Base-by-base conservation (phyloP, 2,888 invertebrate species). In the Miltochrista miniata region DNA sequence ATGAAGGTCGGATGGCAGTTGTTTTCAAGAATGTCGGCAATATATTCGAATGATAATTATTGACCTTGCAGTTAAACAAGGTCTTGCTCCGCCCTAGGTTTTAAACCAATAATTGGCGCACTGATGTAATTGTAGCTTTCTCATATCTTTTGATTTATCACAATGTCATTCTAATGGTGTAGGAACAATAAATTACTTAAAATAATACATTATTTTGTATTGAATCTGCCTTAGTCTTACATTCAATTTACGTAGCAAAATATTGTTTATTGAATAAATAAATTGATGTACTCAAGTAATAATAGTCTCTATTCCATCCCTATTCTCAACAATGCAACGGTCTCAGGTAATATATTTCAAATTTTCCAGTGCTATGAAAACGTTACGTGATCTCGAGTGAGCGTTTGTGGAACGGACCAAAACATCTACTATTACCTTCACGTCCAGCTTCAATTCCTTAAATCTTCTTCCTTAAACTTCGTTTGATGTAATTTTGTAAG, bases 291-390 rank as follows among this genome's bases (percentile, higher is more conserved):
- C 8, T 2, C 8, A 31, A 8, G 31, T 8, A 31, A 9, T 7
- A 49, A 58, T 10, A 36, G 49, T 61, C 72, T 80, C 76, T 53
- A 61, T 45, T 13, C 44, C 58, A 41, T 51, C 56, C 30, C 53
- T 77, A 68, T 77, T 72, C 72, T 55, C 58, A 59, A 81, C 79
- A 83, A 79, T 76, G 79, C 81, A 79, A 74, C 75, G 70, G 76
- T 70, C 67, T 54, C 68, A 68, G 61, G 72, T 83, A 83, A 79
- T 80, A 78, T 76, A 81, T 81, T 80, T 82, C 74, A 68, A 84
- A 82, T 81, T 83, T 83, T 80, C 81, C 72, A 79, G 70, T 64
- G 81, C 82, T 79, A 83, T 84, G 84, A 85, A 85, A 84, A 82
- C 74, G 79, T 80, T 83, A 85, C 85, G 84, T 85, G 85, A 84